Evolutionary conservation across 2,113 vertebrate genomes (phyloP).

Genomic region (Boulengeromyrus knoepffleri): DNA sequence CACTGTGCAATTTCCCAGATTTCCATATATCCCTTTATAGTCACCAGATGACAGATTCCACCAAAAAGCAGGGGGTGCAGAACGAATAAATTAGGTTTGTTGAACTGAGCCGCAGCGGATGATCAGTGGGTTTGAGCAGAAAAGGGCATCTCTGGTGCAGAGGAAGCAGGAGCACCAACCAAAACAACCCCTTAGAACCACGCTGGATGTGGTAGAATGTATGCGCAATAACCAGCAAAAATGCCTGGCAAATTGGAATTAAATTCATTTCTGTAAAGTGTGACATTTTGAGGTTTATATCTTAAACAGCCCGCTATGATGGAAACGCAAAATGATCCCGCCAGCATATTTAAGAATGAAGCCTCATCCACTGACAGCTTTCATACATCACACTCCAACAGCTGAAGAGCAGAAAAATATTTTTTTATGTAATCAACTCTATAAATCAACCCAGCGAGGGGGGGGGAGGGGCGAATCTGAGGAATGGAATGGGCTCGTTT

Average conservation of each 20-base stretch:
- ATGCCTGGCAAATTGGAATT: conserved; percentile 26
- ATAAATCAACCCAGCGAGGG: conserved; percentile 45
- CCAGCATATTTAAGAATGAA: conserved; percentile 31
- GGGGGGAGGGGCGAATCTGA: conserved; percentile 21
- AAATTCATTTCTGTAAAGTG: conserved; percentile 25
- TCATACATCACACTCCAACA: conserved; percentile 42
- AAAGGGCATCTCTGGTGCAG: not conserved
- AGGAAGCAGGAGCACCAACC: not conserved
- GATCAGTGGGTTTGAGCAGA: not conserved
- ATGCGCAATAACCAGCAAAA: conserved; percentile 32
- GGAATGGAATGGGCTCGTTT: conserved; percentile 30
- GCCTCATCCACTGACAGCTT: conserved; percentile 33
- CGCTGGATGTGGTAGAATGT: not conserved
- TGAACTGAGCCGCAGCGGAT: not conserved
- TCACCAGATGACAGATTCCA: not conserved
- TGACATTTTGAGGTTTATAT: conserved; percentile 35
- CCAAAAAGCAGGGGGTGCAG: not conserved
- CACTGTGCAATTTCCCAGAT: not conserved
- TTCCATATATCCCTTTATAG: not conserved
- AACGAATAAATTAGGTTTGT: not conserved
- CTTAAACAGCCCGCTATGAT: conserved; percentile 15
- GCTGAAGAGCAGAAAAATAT: conserved; percentile 31
- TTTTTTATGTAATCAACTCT: conserved; percentile 44
- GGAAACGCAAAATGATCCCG: conserved; percentile 24
- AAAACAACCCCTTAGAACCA: not conserved